A percentile compares a stretch with the other conserved stretches of the same genome.
Conservation (phyloP, 2,797 vertebrate genomes). For the Phyllotis vaccarum region DNA sequence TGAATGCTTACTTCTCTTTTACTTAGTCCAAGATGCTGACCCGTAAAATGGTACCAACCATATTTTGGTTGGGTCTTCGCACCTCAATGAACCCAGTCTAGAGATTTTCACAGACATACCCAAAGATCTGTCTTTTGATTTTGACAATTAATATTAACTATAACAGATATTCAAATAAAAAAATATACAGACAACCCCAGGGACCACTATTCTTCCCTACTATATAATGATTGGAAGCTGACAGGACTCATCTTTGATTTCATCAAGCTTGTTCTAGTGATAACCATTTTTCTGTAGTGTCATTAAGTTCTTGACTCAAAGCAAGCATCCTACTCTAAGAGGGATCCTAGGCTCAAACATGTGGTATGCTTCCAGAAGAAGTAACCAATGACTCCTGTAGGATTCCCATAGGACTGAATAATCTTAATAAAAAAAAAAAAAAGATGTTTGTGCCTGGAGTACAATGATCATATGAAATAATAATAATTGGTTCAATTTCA, state of each 20-base stretch:
- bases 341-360: neutral
- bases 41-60: neutral
- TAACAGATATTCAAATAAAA: neutral
- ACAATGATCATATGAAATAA: neutral
- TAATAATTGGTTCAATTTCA: neutral
- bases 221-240: rapidly evolving
- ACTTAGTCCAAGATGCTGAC: neutral
- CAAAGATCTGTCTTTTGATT: neutral
- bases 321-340: neutral
- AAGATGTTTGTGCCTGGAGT: neutral
- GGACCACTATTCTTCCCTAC: neutral
- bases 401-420: neutral
- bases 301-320: neutral
- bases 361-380: neutral
- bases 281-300: neutral
- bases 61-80: neutral
- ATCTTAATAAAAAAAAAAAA: neutral
- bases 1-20: no score
- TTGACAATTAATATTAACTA: neutral
- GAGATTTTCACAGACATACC: neutral
- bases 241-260: neutral
- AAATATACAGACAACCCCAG: neutral
- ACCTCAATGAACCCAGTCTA: neutral
- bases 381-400: neutral
- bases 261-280: neutral